Base-by-base conservation (phyloP, 64 coral and sea anemone genomes). In the Porites lutea region DNA sequence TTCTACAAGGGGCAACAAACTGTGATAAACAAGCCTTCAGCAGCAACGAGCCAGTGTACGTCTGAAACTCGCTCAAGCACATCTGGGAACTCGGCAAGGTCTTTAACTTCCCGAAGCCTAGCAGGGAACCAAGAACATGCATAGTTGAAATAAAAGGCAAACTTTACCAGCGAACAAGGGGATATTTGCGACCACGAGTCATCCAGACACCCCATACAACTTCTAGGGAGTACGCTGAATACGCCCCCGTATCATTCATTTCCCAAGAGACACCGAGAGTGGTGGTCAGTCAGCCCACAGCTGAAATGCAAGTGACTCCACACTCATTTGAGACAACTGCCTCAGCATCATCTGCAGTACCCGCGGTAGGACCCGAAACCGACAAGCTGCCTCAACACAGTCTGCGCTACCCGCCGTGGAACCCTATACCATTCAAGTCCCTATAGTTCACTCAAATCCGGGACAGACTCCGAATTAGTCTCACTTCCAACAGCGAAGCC, bases 61-160 rank as follows among this genome's bases (percentile, higher is more conserved):
- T 93, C 14, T 67, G 86, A 50, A 65, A 87, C 63, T 86, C 95
- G 14, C 62, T 47, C 4, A 96, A 89, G 53, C 57, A 90, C 69
- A 64, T 88, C 16, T 92, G 89, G 84, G 78, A 90, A 61, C 73
- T 79, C 51, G 90, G 70, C 22, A 53, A 74, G 71, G 52, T 79
- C 54, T 70, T 92, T 49, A 79, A 66, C 72, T 51, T 63, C 11
- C 79, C 79, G 20, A 67, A 93, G 22, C 86, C 90, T 75, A 72
- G 59, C 19, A 19, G 57, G 49, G 58, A 88, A 90, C 93, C 93
- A 46, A 94, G 93, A 85, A 90, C 73, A 50, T 95, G 87, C 75
- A 59, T 95, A 15, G 67, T 87, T 49, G 62, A 95, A 27, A 90
- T 86, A 48, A 78, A 95, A 18, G 73, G 54, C 52, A 87, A 83